phyloP scores from a whole-genome alignment of 2,113 vertebrate genomes.

The Aleadryas rufinucha region DNA sequence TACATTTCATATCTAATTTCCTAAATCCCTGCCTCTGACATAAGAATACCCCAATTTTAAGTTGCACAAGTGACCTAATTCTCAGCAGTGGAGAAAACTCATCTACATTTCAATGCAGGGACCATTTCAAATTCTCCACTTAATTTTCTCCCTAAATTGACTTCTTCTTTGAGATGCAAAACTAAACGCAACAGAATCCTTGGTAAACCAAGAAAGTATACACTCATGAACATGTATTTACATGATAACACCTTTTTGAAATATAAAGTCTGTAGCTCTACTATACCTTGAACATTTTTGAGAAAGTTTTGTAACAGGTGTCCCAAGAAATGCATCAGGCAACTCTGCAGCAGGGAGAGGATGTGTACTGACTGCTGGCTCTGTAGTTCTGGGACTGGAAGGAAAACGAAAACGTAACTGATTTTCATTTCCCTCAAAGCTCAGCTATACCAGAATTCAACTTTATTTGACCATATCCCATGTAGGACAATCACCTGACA shows the following conservation, averaged over 20 bases:
- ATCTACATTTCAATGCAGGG: not conserved
- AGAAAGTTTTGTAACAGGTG: constrained; percentile 79
- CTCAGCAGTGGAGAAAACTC: not conserved
- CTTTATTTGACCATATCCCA: not conserved
- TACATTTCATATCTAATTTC: not conserved
- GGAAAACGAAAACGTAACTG: not conserved
- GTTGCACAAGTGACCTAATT: not conserved
- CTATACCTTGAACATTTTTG: constrained; percentile 84
- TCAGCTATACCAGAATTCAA: not conserved
- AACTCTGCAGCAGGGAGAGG: constrained; percentile 45
- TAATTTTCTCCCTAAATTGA: not conserved
- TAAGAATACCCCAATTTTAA: not conserved
- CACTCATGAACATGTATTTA: rapidly evolving
- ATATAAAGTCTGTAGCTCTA: not conserved
- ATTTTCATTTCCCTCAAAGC: not conserved
- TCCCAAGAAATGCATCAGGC: constrained; percentile 85
- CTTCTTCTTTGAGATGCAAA: not conserved
- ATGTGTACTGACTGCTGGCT: constrained; percentile 1
- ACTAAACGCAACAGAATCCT: not conserved
- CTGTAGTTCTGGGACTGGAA: constrained; percentile 67
- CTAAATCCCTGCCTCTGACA: not conserved
- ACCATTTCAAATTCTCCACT: not conserved
- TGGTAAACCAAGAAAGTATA: not conserved
- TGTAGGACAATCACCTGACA: not conserved
- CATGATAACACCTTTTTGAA: not conserved